Percentiles rank a stretch among this genome's conserved stretches.
phyloP scores from a whole-genome alignment of 1,140 invertebrate genomes.

The Conus ventricosus region DNA sequence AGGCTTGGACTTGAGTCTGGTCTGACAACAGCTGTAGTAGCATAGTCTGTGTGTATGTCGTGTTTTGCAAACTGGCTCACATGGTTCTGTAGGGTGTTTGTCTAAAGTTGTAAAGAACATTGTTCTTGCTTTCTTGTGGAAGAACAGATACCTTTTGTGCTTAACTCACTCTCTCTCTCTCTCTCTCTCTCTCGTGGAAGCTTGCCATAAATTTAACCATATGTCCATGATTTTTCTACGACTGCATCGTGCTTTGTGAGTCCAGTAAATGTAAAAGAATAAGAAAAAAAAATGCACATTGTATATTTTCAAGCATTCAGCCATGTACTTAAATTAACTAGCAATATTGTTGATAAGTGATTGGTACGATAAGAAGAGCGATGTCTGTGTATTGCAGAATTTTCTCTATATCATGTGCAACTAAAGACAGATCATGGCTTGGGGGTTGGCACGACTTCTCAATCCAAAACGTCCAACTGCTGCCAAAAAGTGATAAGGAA shows the following conservation, averaged over 20 bases:
- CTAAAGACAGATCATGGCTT: slow-evolving; percentile 22
- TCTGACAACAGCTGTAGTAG: too few species aligned
- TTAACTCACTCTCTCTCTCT: not conserved
- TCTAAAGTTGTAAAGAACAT: too few species aligned
- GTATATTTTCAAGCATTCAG: too few species aligned
- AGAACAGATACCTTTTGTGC: not conserved
- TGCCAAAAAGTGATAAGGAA: not conserved
- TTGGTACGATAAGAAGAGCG: not conserved
- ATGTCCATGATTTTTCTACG: too few species aligned
- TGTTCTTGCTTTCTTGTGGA: not conserved
- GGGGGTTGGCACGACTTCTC: slow-evolving; percentile 8
- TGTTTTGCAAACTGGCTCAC: too few species aligned
- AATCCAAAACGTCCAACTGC: not conserved
- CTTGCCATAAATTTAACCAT: too few species aligned
- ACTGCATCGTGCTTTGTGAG: too few species aligned
- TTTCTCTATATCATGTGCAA: not conserved
- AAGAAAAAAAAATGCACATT: not conserved
- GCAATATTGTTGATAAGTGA: not conserved
- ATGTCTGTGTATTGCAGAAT: not conserved
- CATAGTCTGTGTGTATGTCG: not conserved
- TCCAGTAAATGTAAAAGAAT: not conserved
- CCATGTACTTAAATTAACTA: not conserved
- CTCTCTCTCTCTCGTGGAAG: not conserved
- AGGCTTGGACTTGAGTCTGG: too few species aligned
- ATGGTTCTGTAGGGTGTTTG: too few species aligned